Evolutionary conservation across 2,888 invertebrate species (phyloP).

Genomic region (Baronia brevicornis): DNA sequence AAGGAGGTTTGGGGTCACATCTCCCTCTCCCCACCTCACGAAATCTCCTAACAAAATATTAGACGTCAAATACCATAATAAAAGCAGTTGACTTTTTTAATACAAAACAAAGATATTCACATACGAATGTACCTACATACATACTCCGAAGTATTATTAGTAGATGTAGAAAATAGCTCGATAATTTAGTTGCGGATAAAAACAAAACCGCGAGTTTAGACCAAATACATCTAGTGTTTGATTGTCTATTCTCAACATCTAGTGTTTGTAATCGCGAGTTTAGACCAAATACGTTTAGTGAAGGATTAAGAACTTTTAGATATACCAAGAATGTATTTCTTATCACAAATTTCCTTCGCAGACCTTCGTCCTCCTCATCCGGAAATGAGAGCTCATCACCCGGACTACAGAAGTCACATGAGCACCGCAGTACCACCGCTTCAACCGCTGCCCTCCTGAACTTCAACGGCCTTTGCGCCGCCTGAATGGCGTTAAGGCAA

Average conservation of each 20-base stretch:
- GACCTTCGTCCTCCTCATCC: conserved; percentile 54
- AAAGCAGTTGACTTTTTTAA: conserved; percentile 2
- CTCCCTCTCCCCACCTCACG: too few relatives aligned
- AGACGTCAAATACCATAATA: too few relatives aligned
- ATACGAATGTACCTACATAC: background rate
- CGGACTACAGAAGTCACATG: conserved; percentile 55
- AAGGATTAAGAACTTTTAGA: too few relatives aligned
- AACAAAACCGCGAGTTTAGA: too few relatives aligned
- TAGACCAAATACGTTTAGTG: too few relatives aligned
- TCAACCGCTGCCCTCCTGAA: conserved; percentile 66
- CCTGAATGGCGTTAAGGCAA: conserved; percentile 60
- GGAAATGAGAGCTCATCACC: conserved; percentile 49
- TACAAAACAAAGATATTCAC: background rate
- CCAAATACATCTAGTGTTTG: too few relatives aligned
- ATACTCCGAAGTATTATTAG: background rate
- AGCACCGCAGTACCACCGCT: conserved; percentile 48
- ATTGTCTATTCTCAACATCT: too few relatives aligned
- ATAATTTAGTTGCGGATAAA: too few relatives aligned
- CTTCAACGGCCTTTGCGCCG: conserved; percentile 65
- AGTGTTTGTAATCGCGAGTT: too few relatives aligned
- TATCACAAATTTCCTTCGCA: conserved; percentile 21
- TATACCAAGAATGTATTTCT: background rate
- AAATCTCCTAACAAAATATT: too few relatives aligned
- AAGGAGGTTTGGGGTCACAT: too few relatives aligned
- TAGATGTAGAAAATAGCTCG: background rate